Evolutionary conservation across 2,888 invertebrate genomes (phyloP).

Genomic region (Cataglyphis cursor): DNA sequence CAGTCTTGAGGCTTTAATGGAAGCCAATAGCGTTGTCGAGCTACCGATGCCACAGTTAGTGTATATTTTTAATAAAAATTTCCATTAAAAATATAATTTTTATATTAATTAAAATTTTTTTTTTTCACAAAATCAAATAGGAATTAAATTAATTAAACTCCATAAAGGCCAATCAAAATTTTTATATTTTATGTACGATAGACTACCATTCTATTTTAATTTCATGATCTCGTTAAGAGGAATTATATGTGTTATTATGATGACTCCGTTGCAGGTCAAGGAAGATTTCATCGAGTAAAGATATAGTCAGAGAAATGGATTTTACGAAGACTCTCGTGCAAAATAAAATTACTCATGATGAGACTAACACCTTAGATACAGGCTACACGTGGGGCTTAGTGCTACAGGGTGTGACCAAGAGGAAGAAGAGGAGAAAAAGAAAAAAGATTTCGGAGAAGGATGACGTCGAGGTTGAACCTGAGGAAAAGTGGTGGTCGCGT

Average conservation of each 20-base stretch:
- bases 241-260: neutral
- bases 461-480: conserved; percentile 53
- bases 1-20: conserved; percentile 83
- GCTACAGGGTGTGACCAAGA: conserved; percentile 89
- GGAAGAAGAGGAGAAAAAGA: conserved; percentile 73
- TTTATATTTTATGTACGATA: neutral
- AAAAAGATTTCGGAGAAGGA: conserved; percentile 55
- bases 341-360: conserved; percentile 54
- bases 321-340: conserved; percentile 81
- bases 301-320: conserved; percentile 76
- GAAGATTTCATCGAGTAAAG: conserved; percentile 66
- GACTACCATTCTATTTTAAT: neutral
- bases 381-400: conserved; percentile 88
- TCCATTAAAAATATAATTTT: neutral
- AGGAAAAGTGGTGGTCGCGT: conserved; percentile 80
- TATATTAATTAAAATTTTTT: neutral
- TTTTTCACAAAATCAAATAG: neutral
- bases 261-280: conserved; percentile 77
- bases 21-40: conserved; percentile 87
- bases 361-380: conserved; percentile 54
- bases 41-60: conserved; percentile 89
- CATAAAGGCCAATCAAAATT: neutral
- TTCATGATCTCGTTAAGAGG: neutral
- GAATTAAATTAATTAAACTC: neutral
- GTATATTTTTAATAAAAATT: conserved; percentile 31